Evolutionary conservation across 2,797 vertebrate species (phyloP), one percentile per base, ranked within the genome.

Genomic region (Muscicapa comitata): DNA sequence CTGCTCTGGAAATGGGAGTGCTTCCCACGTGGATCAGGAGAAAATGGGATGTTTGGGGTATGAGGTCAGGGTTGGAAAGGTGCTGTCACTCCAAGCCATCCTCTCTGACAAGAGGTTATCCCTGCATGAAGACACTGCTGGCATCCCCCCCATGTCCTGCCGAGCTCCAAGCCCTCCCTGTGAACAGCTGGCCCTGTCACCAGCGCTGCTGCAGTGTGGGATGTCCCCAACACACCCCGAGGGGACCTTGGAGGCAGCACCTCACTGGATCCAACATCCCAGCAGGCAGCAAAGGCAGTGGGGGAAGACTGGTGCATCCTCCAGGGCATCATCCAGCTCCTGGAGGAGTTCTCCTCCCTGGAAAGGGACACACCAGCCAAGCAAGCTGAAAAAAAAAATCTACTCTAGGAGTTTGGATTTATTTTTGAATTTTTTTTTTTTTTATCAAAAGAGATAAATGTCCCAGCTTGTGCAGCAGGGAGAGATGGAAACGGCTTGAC

Each of bases 391-490:
- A 37, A 70, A 38, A 70, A 38, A 75, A 81, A 38, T 17, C 48
- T 59, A 7, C 58, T 67, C 24, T 11, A 29, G 40, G 61, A 74
- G 20, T 51, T 51, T 28, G n/a, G 42, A 7, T 5, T 9, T 38
- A 20, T 42, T 35, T 40, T 29, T 25, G n/a, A n/a, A n/a, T 29
- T 13, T 43, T 43, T 43, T 37, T 38, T 37, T 37, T 37, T 37
- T 37, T 37, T 37, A 73, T 72, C 91, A 67, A 53, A 58, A 78
- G 65, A 88, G 73, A 88, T 86, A 90, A 86, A 93, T 25, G 43
- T 88, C 45, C 28, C 53, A 51, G 61, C 59, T 70, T 13, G 21
- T 66, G 76, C 51, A 37, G 73, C 70, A 26, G 57, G 40, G 37
- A 71, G 73, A 67, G 77, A 63, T 45, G 62, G 80, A 80, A 83